Conservation (phyloP, 2,113 vertebrate genomes). For the Hyperopisus bebe region DNA sequence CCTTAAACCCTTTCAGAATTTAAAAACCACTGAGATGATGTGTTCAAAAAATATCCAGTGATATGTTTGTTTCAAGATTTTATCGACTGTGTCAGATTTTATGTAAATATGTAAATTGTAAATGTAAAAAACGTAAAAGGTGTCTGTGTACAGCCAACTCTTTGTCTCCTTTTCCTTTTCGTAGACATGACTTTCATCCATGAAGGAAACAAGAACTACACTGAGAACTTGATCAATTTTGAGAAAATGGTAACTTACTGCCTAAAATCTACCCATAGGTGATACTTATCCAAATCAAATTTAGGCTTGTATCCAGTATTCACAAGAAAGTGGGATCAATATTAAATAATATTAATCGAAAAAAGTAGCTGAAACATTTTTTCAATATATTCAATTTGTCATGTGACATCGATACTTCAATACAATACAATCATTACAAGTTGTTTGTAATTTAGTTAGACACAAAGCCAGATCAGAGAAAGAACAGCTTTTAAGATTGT, state of each 20-base stretch:
- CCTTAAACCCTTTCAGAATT: background rate
- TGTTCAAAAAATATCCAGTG: background rate
- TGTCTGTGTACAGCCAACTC: background rate
- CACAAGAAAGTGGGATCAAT: background rate
- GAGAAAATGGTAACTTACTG: conserved; percentile 84
- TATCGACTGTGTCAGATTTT: background rate
- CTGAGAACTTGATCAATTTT: conserved; percentile 87
- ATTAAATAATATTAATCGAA: background rate
- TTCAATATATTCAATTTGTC: background rate
- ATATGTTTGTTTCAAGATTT: background rate
- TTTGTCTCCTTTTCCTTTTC: background rate
- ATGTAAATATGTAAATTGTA: background rate
- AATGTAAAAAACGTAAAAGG: background rate
- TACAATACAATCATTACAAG: too few relatives aligned
- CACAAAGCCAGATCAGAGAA: background rate
- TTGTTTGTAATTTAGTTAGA: background rate
- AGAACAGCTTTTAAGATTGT: background rate
- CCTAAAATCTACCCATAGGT: background rate
- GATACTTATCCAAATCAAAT: background rate
- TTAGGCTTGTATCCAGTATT: background rate
- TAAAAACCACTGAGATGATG: background rate
- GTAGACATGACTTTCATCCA: conserved; percentile 94
- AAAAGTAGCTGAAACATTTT: background rate
- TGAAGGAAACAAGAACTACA: conserved; percentile 78
- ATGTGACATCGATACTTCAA: background rate